A percentile compares a stretch with the other conserved stretches of the same genome.
Conservation (phyloP, 2,888 invertebrate genomes). For the Tillus elongatus region DNA sequence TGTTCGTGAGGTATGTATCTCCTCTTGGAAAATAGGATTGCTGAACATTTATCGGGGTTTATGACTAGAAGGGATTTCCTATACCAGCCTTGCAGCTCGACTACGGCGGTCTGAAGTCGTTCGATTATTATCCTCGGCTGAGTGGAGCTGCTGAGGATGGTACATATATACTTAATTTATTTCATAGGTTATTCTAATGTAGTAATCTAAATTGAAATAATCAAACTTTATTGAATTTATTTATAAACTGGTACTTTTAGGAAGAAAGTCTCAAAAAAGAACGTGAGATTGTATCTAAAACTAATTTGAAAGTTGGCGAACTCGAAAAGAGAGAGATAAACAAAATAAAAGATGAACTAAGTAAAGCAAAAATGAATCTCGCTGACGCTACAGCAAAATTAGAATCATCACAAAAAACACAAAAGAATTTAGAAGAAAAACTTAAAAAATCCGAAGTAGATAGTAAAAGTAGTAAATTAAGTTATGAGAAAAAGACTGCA, state of each 20-base stretch:
- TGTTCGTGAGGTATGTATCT: too few relatives aligned
- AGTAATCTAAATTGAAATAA: conserved; percentile 8
- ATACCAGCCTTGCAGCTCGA: too few relatives aligned
- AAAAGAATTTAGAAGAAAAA: conserved; percentile 39
- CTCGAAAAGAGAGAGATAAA: conserved; percentile 31
- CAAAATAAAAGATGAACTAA: conserved; percentile 33
- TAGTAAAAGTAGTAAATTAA: conserved; percentile 51
- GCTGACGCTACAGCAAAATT: conserved; percentile 36
- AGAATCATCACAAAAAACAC: conserved; percentile 29
- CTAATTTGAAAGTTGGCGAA: conserved; percentile 27
- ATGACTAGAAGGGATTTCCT: too few relatives aligned
- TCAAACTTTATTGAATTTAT: too few relatives aligned
- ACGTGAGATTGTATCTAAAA: conserved; percentile 38
- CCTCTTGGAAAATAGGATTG: too few relatives aligned
- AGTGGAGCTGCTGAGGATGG: too few relatives aligned
- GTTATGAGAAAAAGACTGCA: conserved; percentile 51
- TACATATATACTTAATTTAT: too few relatives aligned
- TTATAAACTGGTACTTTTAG: conserved; percentile 23
- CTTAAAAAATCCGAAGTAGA: conserved; percentile 57
- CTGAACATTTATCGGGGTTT: too few relatives aligned
- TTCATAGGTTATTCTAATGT: too few relatives aligned
- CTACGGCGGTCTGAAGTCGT: too few relatives aligned
- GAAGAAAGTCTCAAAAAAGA: conserved; percentile 47
- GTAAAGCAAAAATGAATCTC: conserved; percentile 28
- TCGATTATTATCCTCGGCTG: too few relatives aligned